Conservation (phyloP, 2,113 vertebrate species). For the Nyctibius bracteatus region DNA sequence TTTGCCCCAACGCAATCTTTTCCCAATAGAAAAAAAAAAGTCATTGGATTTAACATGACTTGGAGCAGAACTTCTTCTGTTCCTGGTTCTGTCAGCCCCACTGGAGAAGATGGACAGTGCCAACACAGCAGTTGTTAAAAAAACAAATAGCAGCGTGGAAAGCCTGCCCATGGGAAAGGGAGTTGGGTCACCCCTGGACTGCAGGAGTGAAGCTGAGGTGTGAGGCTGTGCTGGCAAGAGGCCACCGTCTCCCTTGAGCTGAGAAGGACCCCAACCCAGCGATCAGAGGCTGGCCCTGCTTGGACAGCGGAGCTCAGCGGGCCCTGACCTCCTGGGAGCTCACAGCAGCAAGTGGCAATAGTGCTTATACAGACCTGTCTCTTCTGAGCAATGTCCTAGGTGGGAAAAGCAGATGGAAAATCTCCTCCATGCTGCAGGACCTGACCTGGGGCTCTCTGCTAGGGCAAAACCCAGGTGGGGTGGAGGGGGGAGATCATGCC, state of each 20-base stretch:
- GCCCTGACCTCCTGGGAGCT: background rate
- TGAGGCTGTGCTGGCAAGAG: background rate
- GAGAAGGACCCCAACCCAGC: background rate
- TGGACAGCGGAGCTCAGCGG: background rate
- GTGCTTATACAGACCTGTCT: background rate
- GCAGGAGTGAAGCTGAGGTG: background rate
- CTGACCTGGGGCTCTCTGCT: background rate
- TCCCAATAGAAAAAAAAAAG: background rate
- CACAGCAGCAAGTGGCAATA: background rate
- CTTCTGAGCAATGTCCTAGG: background rate
- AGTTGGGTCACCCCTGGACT: background rate
- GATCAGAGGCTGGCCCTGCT: background rate
- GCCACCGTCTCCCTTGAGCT: background rate
- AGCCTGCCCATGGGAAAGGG: background rate
- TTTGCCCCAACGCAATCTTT: background rate
- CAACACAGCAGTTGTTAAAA: background rate
- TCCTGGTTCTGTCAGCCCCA: background rate
- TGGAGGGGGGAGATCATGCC: background rate
- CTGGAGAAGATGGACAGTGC: background rate
- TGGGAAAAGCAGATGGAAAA: background rate
- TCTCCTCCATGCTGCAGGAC: background rate
- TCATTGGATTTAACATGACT: background rate
- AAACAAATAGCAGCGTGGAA: conserved; percentile 30
- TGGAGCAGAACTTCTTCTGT: background rate
- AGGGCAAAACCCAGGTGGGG: background rate